Evolutionary conservation across 2,888 invertebrate genomes (phyloP).

Genomic region (Cylindroiulus punctatus): DNA sequence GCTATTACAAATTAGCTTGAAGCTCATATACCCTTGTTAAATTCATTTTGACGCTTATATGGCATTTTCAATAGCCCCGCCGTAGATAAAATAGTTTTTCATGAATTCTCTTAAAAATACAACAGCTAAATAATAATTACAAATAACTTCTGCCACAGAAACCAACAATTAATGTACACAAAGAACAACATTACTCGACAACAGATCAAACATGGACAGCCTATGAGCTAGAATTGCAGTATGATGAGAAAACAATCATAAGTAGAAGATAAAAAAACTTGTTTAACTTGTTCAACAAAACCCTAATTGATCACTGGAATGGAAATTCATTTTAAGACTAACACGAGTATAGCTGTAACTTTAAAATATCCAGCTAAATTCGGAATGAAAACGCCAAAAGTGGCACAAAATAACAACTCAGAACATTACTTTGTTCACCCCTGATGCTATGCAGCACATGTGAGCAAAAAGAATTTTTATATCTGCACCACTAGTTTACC

Average conservation of each 20-base stretch:
- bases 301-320: background rate
- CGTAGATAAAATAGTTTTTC: constrained; percentile 19
- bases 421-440: background rate
- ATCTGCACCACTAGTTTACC: background rate
- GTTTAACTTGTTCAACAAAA: constrained; percentile 1
- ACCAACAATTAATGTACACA: constrained; percentile 8
- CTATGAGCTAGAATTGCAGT: constrained; percentile 11
- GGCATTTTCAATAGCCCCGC: constrained; percentile 8
- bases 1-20: constrained; percentile 33
- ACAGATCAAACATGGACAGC: background rate
- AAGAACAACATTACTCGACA: background rate
- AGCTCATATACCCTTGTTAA: constrained; percentile 26
- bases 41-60: constrained; percentile 6
- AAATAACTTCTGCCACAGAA: constrained; percentile 29
- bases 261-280: background rate
- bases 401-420: constrained; percentile 3
- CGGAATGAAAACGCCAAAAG: background rate
- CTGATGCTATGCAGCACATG: background rate
- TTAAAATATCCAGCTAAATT: background rate
- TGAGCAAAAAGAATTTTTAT: background rate
- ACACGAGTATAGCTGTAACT: background rate
- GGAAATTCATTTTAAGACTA: background rate
- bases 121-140: constrained; percentile 24
- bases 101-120: constrained; percentile 6
- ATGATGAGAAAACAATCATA: constrained; percentile 2